These are phyloP conservation scores for Latrodectus geometricus DNA, from an alignment of 1,140 invertebrate genomes.

Conservation along the genomic window DNA sequence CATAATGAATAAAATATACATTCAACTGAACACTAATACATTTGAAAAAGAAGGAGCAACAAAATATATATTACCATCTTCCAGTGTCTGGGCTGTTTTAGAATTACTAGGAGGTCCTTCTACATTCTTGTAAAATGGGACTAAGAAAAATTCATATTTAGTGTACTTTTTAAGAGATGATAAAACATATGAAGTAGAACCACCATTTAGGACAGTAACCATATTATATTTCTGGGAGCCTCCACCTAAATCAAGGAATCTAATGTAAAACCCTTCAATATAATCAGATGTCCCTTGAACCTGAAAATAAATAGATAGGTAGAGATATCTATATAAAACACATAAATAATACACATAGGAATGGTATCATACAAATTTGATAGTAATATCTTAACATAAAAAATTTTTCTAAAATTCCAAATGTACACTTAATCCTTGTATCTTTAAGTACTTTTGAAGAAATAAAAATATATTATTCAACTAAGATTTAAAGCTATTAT, in stretches of 20 bases:
- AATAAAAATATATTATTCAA: too few relatives aligned
- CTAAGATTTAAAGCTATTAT: too few relatives aligned
- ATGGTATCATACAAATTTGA: too few relatives aligned
- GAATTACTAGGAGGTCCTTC: slow-evolving; percentile 80
- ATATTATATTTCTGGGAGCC: slow-evolving; percentile 75
- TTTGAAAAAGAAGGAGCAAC: neutral
- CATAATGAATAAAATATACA: neutral
- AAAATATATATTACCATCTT: slow-evolving; percentile 68
- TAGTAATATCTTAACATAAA: too few relatives aligned
- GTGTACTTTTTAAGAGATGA: slow-evolving; percentile 83
- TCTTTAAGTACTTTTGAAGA: too few relatives aligned
- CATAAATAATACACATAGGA: too few relatives aligned
- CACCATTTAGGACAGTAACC: slow-evolving; percentile 70
- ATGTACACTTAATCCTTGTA: too few relatives aligned
- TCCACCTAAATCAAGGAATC: slow-evolving; percentile 81
- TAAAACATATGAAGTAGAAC: slow-evolving; percentile 74
- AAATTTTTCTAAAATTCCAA: too few relatives aligned
- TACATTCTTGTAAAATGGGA: slow-evolving; percentile 86
- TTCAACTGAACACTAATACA: neutral
- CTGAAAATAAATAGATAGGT: slow-evolving; percentile 63
- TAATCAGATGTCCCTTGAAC: slow-evolving; percentile 67
- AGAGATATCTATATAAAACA: too few relatives aligned
- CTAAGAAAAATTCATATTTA: slow-evolving; percentile 88
- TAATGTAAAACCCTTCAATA: slow-evolving; percentile 91
- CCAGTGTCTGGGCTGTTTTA: slow-evolving; percentile 70